These are phyloP conservation scores for Andrena minutula DNA, from an alignment of 2,888 invertebrate genomes.

Conservation along the genomic window DNA sequence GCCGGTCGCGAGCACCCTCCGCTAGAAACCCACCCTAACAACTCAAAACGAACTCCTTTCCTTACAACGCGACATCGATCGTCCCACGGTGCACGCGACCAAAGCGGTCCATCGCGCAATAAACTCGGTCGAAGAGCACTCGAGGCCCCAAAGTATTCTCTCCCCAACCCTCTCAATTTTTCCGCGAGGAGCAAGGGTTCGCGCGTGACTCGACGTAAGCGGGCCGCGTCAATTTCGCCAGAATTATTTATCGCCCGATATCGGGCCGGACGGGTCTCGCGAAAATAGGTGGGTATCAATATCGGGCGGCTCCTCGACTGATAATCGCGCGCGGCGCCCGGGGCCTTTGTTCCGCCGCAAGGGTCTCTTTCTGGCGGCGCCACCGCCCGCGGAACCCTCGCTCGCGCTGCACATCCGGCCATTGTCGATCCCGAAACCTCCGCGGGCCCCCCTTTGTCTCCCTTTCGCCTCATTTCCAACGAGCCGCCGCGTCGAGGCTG, in stretches of 20 bases:
- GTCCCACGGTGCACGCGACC: constrained; percentile 14
- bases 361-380: constrained; percentile 10
- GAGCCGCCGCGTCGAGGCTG: not conserved
- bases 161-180: no score
- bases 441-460: constrained; percentile 32
- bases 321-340: constrained; percentile 19
- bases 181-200: constrained; percentile 13
- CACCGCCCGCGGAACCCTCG: constrained; percentile 10
- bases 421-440: constrained; percentile 38
- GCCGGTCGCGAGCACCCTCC: not conserved
- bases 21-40: not conserved
- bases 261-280: not conserved
- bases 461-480: constrained; percentile 46
- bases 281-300: not conserved
- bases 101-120: constrained; percentile 21
- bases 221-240: not conserved
- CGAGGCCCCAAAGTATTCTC: constrained; percentile 9
- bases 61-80: constrained; percentile 27
- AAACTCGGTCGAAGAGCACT: constrained; percentile 22
- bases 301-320: constrained; percentile 21
- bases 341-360: not conserved
- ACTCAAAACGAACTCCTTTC: not conserved
- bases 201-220: constrained; percentile 8
- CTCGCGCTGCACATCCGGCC: not conserved
- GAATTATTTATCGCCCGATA: constrained; percentile 32